These are phyloP conservation scores for Daboia siamensis DNA, from an alignment of 2,113 vertebrate species.

Conservation along the genomic window DNA sequence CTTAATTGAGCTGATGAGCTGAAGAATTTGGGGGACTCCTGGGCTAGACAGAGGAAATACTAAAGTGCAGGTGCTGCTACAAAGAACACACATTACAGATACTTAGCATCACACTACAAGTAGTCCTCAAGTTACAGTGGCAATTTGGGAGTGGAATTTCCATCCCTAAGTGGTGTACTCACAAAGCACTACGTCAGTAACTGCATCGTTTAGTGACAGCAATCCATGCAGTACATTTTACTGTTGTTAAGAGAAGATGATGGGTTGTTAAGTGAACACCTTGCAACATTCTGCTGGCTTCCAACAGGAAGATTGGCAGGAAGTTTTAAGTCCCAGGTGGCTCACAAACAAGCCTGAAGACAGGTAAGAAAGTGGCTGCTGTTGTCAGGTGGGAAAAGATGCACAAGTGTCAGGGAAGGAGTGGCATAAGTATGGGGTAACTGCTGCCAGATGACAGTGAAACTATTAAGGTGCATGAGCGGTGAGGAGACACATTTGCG, in stretches of 20 bases:
- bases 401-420: neutral
- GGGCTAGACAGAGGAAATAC: neutral
- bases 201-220: neutral
- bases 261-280: neutral
- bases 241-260: neutral
- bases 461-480: neutral
- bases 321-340: neutral
- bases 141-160: neutral
- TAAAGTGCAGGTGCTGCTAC: neutral
- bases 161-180: neutral
- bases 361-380: neutral
- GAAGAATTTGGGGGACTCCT: neutral
- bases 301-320: neutral
- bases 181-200: neutral
- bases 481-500: neutral
- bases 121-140: neutral
- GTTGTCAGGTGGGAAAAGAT: neutral
- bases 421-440: neutral
- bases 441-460: neutral
- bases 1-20: neutral
- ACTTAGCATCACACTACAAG: neutral
- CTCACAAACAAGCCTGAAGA: neutral
- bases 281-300: neutral
- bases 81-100: neutral
- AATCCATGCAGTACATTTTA: neutral